Percentiles rank a stretch among this genome's conserved stretches.
These are phyloP conservation scores for Listronotus bonariensis DNA, from an alignment of 1,140 invertebrate species.

Conservation along the genomic window DNA sequence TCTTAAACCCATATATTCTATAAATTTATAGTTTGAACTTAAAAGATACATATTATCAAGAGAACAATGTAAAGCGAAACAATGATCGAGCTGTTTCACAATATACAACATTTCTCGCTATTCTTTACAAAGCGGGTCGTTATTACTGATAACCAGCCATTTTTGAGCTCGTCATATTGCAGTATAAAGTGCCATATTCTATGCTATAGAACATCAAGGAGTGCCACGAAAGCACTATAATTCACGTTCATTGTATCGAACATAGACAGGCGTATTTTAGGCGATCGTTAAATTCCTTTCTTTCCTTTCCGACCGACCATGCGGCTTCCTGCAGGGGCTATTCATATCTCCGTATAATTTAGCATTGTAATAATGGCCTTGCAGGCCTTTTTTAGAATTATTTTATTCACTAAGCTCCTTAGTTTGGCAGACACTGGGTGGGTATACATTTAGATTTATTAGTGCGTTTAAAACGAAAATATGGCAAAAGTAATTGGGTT, in stretches of 20 bases:
- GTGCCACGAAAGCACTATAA: slow-evolving; percentile 36
- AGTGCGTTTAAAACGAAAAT: slow-evolving; percentile 16
- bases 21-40: too few relatives aligned
- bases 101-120: slow-evolving; percentile 4
- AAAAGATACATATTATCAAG: too few relatives aligned
- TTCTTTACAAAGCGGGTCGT: slow-evolving; percentile 3
- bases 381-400: slow-evolving; percentile 36
- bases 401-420: slow-evolving; percentile 36
- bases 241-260: slow-evolving; percentile 34
- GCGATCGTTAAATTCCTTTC: slow-evolving; percentile 37
- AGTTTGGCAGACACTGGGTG: slow-evolving; percentile 12
- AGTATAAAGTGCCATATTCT: slow-evolving; percentile 13
- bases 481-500: slow-evolving; percentile 1
- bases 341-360: slow-evolving; percentile 39
- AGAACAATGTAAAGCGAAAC: too few relatives aligned
- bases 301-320: slow-evolving; percentile 29
- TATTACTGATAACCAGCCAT: slow-evolving; percentile 2
- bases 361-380: slow-evolving; percentile 36
- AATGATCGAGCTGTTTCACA: too few relatives aligned
- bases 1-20: too few relatives aligned
- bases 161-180: slow-evolving; percentile 15
- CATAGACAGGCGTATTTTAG: slow-evolving; percentile 37
- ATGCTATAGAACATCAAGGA: slow-evolving; percentile 13
- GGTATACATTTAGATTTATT: slow-evolving; percentile 30
- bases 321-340: slow-evolving; percentile 34